These are phyloP conservation scores for Amblyopsis hoosieri DNA, from an alignment of 2,797 vertebrate species.

Conservation along the genomic window DNA sequence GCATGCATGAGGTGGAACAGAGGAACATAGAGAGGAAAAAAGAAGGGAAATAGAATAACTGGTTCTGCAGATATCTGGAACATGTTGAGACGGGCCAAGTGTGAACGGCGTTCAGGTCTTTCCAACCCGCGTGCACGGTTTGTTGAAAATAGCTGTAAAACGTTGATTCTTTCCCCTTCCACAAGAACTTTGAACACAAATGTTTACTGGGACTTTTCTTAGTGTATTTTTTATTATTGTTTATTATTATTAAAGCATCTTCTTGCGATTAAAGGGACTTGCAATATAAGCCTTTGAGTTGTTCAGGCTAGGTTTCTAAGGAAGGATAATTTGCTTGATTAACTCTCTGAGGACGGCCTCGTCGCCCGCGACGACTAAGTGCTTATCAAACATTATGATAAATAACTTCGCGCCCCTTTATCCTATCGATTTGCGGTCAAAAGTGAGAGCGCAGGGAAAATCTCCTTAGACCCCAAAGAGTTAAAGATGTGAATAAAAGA, in stretches of 20 bases:
- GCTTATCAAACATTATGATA: too few relatives aligned
- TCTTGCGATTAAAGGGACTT: slow-evolving; percentile 8
- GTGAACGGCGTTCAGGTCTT: slow-evolving; percentile 41
- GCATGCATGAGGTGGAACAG: slow-evolving; percentile 20
- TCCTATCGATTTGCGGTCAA: too few relatives aligned
- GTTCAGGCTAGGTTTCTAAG: slow-evolving; percentile 37
- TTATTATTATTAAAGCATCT: slow-evolving; percentile 33
- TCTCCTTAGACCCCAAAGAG: too few relatives aligned
- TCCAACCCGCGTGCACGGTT: slow-evolving; percentile 14
- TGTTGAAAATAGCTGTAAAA: slow-evolving; percentile 17
- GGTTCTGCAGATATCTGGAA: slow-evolving; percentile 69
- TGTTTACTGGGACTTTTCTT: slow-evolving; percentile 27
- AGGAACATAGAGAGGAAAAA: slow-evolving; percentile 36
- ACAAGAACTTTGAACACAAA: neutral
- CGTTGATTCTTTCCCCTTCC: neutral
- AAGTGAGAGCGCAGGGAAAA: too few relatives aligned
- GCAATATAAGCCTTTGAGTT: slow-evolving; percentile 41
- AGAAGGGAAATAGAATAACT: slow-evolving; percentile 62
- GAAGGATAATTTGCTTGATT: slow-evolving; percentile 60
- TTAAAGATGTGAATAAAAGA: slow-evolving; percentile 72
- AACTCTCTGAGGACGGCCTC: too few relatives aligned
- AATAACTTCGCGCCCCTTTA: too few relatives aligned
- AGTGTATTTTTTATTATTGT: slow-evolving; percentile 37
- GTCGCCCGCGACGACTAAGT: too few relatives aligned
- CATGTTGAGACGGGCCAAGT: slow-evolving; percentile 69